Evolutionary conservation across 1,140 invertebrate genomes (phyloP).

Genomic region (Asbolus verrucosus): DNA sequence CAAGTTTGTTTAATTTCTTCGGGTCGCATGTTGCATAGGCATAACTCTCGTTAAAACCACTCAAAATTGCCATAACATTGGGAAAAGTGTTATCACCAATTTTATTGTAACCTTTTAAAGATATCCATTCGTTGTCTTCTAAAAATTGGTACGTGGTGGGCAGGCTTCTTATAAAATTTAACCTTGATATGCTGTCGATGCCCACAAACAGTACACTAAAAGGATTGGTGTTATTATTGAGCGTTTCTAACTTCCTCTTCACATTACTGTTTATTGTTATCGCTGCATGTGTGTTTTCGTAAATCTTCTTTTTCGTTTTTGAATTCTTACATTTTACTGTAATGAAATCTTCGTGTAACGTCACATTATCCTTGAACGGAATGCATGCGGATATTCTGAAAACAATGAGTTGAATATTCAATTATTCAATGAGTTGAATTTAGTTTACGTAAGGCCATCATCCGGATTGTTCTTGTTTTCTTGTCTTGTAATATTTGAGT

Average conservation of each 20-base stretch:
- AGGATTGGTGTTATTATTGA: slow-evolving; percentile 46
- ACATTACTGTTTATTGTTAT: slow-evolving; percentile 59
- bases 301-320: slow-evolving; percentile 62
- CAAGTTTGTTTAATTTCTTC: slow-evolving; percentile 65
- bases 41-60: slow-evolving; percentile 70
- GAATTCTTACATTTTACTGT: slow-evolving; percentile 65
- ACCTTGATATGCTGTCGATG: slow-evolving; percentile 83
- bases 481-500: slow-evolving; percentile 49
- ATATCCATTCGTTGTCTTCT: slow-evolving; percentile 65
- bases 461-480: slow-evolving; percentile 48
- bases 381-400: slow-evolving; percentile 64
- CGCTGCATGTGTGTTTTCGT: slow-evolving; percentile 70
- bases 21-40: slow-evolving; percentile 68
- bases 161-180: slow-evolving; percentile 81
- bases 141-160: slow-evolving; percentile 77
- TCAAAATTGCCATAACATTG: slow-evolving; percentile 82
- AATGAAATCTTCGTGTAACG: slow-evolving; percentile 64
- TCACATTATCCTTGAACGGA: slow-evolving; percentile 63
- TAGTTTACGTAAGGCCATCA: slow-evolving; percentile 51
- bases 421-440: neutral
- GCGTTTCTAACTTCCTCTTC: slow-evolving; percentile 12
- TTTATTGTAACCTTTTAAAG: slow-evolving; percentile 72
- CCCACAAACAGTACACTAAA: slow-evolving; percentile 80
- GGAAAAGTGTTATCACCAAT: slow-evolving; percentile 84
- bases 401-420: slow-evolving; percentile 55